Conservation (phyloP, 2,888 invertebrate genomes). For the Drosophila gaucha region DNA sequence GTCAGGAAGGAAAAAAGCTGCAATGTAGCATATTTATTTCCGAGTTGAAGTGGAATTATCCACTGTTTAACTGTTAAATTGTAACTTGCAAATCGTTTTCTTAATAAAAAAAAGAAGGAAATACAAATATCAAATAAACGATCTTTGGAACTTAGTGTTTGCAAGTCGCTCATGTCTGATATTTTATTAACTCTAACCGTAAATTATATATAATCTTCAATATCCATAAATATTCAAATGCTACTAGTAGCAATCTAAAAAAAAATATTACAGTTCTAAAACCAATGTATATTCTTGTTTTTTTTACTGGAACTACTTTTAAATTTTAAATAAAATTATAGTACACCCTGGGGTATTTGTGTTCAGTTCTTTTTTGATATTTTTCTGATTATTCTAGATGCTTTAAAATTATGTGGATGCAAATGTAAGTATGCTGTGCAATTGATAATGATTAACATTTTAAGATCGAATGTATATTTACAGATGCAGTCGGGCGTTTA, state of each 20-base stretch:
- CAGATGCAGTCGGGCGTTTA: slow-evolving; percentile 46
- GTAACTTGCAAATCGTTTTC: not conserved
- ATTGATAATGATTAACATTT: not conserved
- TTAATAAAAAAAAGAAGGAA: not conserved
- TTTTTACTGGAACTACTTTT: too few species aligned
- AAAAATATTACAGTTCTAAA: too few species aligned
- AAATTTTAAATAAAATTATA: not conserved
- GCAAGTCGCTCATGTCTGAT: too few species aligned
- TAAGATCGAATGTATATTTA: not conserved
- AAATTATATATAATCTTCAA: too few species aligned
- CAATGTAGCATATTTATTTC: slow-evolving; percentile 9
- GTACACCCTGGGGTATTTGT: slow-evolving; percentile 1
- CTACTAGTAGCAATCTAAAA: too few species aligned
- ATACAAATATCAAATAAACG: too few species aligned
- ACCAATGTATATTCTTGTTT: too few species aligned
- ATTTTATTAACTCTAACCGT: too few species aligned
- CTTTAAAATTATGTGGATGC: slow-evolving; percentile 34
- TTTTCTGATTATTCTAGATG: not conserved
- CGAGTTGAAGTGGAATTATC: slow-evolving; percentile 4
- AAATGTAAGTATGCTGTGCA: slow-evolving; percentile 21
- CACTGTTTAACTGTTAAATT: not conserved
- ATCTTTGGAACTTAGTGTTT: too few species aligned
- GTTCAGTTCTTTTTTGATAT: not conserved
- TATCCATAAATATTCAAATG: too few species aligned
- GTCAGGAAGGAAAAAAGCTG: not conserved